A percentile compares a stretch with the other conserved stretches of the same genome.
These are phyloP conservation scores for Drosophila merina DNA, from an alignment of 2,888 invertebrate genomes.

Conservation along the genomic window DNA sequence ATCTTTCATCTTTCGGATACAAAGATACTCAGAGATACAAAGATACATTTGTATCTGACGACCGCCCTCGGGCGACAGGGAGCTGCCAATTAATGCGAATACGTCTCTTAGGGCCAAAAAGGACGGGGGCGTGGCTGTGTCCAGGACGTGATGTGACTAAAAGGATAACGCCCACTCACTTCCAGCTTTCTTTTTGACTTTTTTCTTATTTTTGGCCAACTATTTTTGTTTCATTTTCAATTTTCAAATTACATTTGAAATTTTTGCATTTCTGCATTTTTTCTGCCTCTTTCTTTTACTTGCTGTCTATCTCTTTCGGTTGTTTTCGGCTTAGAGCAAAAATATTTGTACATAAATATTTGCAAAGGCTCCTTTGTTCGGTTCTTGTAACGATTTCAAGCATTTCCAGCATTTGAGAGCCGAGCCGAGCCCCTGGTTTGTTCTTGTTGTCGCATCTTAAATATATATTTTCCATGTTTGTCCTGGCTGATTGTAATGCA, in stretches of 20 bases:
- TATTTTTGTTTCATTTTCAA: slow-evolving; percentile 43
- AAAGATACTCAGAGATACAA: slow-evolving; percentile 14
- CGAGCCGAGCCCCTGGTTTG: too few species aligned
- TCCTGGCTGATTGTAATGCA: slow-evolving; percentile 76
- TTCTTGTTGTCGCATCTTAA: slow-evolving; percentile 43
- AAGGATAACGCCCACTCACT: slow-evolving; percentile 16
- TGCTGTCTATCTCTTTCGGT: not conserved
- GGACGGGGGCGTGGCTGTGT: slow-evolving; percentile 10
- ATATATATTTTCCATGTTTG: slow-evolving; percentile 70
- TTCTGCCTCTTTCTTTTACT: slow-evolving; percentile 15
- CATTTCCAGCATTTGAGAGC: slow-evolving; percentile 24
- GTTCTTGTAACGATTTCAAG: slow-evolving; percentile 50
- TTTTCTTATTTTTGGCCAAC: not conserved
- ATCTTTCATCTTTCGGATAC: slow-evolving; percentile 27
- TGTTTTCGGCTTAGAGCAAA: slow-evolving; percentile 28
- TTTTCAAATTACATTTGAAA: slow-evolving; percentile 71
- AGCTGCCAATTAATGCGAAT: slow-evolving; percentile 52
- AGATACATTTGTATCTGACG: slow-evolving; percentile 18
- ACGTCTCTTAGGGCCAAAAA: slow-evolving; percentile 18
- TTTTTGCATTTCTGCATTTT: slow-evolving; percentile 54
- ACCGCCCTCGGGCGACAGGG: slow-evolving; percentile 20
- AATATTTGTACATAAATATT: slow-evolving; percentile 63
- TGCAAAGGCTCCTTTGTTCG: slow-evolving; percentile 48
- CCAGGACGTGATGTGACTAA: slow-evolving; percentile 52
- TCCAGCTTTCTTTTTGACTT: slow-evolving; percentile 2